Evolutionary conservation across 2,888 invertebrate genomes (phyloP).

Genomic region (Nasonia oneida): DNA sequence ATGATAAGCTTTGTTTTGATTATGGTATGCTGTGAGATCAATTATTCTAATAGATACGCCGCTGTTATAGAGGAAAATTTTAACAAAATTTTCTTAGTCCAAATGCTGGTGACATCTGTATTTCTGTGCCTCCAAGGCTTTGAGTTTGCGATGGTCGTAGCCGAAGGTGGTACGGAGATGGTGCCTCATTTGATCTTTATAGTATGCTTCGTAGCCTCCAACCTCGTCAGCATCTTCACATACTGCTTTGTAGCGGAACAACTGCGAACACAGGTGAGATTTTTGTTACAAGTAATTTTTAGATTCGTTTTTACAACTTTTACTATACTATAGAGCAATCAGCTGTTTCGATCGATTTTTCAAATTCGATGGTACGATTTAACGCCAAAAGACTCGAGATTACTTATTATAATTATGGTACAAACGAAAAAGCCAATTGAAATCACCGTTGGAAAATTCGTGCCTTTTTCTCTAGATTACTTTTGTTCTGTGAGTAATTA

Average conservation of each 20-base stretch:
- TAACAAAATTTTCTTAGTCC: slow-evolving; percentile 1
- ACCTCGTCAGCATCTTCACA: neutral
- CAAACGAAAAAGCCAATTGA: slow-evolving; percentile 47
- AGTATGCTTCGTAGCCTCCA: neutral
- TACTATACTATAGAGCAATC: too few relatives aligned
- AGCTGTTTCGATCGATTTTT: too few relatives aligned
- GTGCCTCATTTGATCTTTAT: neutral
- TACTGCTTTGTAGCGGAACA: slow-evolving; percentile 6
- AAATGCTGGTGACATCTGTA: neutral
- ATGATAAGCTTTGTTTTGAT: too few relatives aligned
- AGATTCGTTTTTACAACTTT: too few relatives aligned
- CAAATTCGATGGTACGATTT: slow-evolving; percentile 65
- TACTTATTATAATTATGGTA: slow-evolving; percentile 64
- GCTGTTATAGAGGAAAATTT: neutral
- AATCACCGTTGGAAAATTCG: slow-evolving; percentile 70
- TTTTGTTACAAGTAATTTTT: too few relatives aligned
- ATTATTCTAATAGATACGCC: neutral
- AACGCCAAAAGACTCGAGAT: slow-evolving; percentile 57
- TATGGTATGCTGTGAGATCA: neutral
- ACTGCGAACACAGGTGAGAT: neutral
- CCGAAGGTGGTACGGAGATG: neutral
- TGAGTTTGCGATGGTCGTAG: neutral
- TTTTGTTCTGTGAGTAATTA: slow-evolving; percentile 65
- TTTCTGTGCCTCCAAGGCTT: neutral
- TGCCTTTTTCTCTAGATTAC: slow-evolving; percentile 66